Percentiles rank a stretch among this genome's conserved stretches.
Conservation (phyloP, 2,797 vertebrate genomes). For the Myotis myotis region DNA sequence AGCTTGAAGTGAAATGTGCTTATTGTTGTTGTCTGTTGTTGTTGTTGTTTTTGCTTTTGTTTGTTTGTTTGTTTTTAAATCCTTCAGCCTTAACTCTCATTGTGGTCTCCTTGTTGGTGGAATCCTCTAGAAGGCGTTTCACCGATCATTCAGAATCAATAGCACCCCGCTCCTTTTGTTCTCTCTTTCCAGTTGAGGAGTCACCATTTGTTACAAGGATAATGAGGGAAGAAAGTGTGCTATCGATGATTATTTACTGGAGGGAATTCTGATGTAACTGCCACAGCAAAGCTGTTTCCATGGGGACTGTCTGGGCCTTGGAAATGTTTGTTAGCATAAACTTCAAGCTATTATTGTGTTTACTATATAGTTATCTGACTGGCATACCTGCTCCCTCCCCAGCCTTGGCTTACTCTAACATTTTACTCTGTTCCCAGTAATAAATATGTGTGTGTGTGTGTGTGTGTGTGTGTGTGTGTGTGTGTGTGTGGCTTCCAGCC, state of each 20-base stretch:
- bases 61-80: background rate
- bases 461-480: background rate
- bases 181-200: background rate
- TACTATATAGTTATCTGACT: background rate
- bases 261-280: slow-evolving; percentile 19
- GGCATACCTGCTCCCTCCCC: background rate
- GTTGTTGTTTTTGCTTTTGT: no score
- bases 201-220: background rate
- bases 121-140: background rate
- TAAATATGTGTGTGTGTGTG: background rate
- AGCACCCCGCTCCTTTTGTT: background rate
- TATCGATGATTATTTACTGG: slow-evolving; percentile 26
- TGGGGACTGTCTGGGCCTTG: slow-evolving; percentile 28
- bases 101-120: background rate
- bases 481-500: background rate
- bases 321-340: background rate
- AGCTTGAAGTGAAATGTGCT: background rate
- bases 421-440: background rate
- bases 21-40: background rate
- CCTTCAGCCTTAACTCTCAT: background rate
- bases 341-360: background rate
- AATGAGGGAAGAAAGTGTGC: background rate
- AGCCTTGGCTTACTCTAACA: background rate
- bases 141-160: background rate
- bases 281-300: slow-evolving; percentile 53